phyloP scores from a whole-genome alignment of 2,797 vertebrate genomes.

The Pipistrellus pygmaeus region DNA sequence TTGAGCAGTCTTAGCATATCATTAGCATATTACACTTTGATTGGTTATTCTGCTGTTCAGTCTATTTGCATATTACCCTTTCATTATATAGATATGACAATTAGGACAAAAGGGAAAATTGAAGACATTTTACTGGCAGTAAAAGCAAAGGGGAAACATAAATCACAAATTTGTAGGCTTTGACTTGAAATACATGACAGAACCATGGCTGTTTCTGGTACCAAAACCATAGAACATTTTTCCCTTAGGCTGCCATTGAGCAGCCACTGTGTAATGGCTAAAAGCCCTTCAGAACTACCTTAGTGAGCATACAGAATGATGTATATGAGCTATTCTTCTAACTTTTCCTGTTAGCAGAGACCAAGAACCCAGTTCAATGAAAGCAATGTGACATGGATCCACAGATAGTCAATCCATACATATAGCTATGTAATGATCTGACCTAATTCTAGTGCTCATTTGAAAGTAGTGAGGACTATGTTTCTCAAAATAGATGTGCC shows the following conservation, averaged over 20 bases:
- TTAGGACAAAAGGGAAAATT: neutral
- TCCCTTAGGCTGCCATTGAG: rapidly evolving
- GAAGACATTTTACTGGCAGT: neutral
- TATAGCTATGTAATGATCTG: neutral
- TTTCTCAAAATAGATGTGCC: neutral
- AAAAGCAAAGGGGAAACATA: neutral
- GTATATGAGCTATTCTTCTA: neutral
- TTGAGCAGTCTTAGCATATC: no score
- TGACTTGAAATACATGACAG: neutral
- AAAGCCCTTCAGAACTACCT: neutral
- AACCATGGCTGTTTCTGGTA: neutral
- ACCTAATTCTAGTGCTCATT: neutral
- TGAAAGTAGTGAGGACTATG: neutral
- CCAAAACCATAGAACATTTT: neutral
- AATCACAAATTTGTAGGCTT: neutral
- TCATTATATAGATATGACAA: neutral
- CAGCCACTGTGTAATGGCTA: neutral
- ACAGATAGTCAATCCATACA: neutral
- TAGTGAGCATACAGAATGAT: neutral
- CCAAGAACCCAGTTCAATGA: neutral
- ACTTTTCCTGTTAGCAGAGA: neutral
- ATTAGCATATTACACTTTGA: no score
- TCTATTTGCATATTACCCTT: no score
- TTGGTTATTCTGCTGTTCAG: no score
- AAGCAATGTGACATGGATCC: neutral